Percentiles rank a stretch among this genome's conserved stretches.
phyloP scores from a whole-genome alignment of 2,888 invertebrate genomes.

The Calameuta filiformis region DNA sequence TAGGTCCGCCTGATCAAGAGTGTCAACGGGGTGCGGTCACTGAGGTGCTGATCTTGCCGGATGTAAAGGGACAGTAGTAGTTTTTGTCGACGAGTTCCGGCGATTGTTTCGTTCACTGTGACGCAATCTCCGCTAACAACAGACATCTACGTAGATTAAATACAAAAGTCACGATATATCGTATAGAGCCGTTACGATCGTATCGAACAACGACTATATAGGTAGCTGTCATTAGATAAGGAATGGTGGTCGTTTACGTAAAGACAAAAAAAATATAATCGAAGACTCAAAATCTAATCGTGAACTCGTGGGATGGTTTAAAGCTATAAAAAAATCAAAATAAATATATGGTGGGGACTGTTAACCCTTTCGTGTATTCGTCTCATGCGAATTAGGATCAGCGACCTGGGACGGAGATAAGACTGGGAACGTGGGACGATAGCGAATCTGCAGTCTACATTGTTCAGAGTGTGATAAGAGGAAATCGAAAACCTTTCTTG shows the following conservation, averaged over 20 bases:
- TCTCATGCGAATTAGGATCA: too few relatives aligned
- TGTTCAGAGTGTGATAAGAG: neutral
- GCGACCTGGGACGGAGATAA: too few relatives aligned
- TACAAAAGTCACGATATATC: neutral
- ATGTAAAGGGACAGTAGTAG: conserved; percentile 20
- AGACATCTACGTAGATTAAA: neutral
- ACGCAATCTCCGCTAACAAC: neutral
- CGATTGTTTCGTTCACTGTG: conserved; percentile 31
- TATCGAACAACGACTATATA: neutral
- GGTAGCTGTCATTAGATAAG: too few relatives aligned
- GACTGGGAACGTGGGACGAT: too few relatives aligned
- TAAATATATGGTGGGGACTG: neutral
- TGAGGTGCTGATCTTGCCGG: conserved; percentile 30
- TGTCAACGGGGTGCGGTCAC: conserved; percentile 10
- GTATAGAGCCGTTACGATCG: neutral
- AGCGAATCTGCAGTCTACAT: neutral
- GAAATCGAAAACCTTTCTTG: neutral
- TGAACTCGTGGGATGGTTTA: neutral
- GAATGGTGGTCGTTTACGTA: neutral
- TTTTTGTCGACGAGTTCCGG: conserved; percentile 36
- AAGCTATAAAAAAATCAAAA: neutral
- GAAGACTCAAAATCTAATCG: too few relatives aligned
- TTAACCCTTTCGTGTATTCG: too few relatives aligned
- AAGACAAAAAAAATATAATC: neutral
- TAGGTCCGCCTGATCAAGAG: neutral